Conservation (phyloP, 2,797 vertebrate species). For the Ctenochaetus hawaiiensis region DNA sequence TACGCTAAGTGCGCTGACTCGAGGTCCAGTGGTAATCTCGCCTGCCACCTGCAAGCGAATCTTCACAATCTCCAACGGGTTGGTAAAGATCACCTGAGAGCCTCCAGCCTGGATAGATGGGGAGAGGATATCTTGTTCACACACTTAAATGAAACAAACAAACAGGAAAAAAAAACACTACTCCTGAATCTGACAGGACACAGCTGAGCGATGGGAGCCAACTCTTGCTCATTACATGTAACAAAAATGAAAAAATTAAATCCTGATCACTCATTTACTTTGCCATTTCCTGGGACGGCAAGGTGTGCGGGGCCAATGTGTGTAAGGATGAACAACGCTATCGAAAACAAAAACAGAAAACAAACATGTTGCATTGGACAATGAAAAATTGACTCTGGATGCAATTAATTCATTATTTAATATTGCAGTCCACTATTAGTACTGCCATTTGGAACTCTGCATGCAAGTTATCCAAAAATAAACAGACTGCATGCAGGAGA, state of each 20-base stretch:
- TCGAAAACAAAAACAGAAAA: constrained; percentile 38
- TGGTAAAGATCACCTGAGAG: constrained; percentile 99
- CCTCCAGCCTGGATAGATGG: constrained; percentile 90
- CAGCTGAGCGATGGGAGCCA: constrained; percentile 39
- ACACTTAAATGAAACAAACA: background rate
- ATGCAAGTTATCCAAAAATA: constrained; percentile 19
- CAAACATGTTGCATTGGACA: constrained; percentile 52
- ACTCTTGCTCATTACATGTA: constrained; percentile 24
- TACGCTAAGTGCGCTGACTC: constrained; percentile 94
- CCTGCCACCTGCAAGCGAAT: constrained; percentile 98
- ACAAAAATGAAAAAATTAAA: constrained; percentile 25
- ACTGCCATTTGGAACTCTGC: constrained; percentile 6
- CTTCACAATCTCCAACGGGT: constrained; percentile 99
- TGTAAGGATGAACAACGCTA: constrained; percentile 58
- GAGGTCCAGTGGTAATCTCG: constrained; percentile 97
- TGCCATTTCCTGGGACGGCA: constrained; percentile 39
- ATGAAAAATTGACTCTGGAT: constrained; percentile 19
- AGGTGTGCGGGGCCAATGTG: constrained; percentile 54
- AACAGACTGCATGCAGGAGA: constrained; percentile 21
- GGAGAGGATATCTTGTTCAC: constrained; percentile 2
- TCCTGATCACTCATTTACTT: constrained; percentile 50
- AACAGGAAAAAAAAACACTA: background rate
- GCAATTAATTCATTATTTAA: background rate
- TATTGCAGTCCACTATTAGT: constrained; percentile 29
- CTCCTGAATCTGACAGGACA: constrained; percentile 31